Evolutionary conservation across 1,140 invertebrate species (phyloP), one percentile per base, ranked within the genome.

Genomic region (Drosophila ohnishii): DNA sequence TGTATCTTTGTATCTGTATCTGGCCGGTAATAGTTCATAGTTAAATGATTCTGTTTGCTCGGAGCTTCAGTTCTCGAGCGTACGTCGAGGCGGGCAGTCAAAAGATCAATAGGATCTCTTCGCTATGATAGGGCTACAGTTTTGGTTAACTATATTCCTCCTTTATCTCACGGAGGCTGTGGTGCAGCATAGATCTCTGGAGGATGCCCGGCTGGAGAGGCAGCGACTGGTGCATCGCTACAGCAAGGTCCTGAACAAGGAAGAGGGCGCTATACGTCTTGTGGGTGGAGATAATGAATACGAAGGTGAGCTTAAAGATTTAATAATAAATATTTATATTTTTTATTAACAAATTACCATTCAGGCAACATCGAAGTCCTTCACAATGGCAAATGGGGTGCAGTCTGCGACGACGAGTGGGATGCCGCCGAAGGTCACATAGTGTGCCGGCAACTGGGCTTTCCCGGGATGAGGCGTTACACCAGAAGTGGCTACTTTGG

Each of bases 351-450:
- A 11, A 4, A 22, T 5, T 19, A 2, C 16, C 50, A 82, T 90
- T 25, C 86, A 96, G 97, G 97, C 55, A 97, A 97, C 91, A 95
- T 98, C 9, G 96, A 98, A 92, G 95, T 99, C 39, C 95, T 95
- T 69, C 96, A 98, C 90, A 93, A 96, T 58, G 95, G 95, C 6
- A 94, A 94, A 66, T 98, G 97, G 97, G 97, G 97, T 14, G 94
- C 95, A 11, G 93, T 99, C 9, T 98, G 98, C 90, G 97, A 98
- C 89, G 97, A 98, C 89, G 97, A 98, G 90, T 98, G 97, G 96
- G 97, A 97, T 86, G 90, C 94, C 19, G 90, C 93, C 5, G 97
- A 98, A 70, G 97, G 96, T 1, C 92, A 92, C 30, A 96, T 99
- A 5, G 95, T 97, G 10, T 99, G 98, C 92, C 93, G 94, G 53